Evolutionary conservation across 2,113 vertebrate genomes (phyloP).

Genomic region (Amphiprion ocellaris): DNA sequence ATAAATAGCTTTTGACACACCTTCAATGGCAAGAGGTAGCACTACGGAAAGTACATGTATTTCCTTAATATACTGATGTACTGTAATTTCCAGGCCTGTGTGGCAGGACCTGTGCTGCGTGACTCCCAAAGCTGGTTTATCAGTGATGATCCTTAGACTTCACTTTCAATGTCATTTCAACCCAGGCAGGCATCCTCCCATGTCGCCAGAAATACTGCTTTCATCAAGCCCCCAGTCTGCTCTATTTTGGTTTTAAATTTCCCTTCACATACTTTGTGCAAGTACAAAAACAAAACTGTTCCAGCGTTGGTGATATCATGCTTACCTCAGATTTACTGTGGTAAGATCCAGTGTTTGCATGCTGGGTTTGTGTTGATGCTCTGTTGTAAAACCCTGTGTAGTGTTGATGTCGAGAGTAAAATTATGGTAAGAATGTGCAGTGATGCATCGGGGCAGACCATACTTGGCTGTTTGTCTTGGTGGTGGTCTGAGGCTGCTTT

Average conservation of each 20-base stretch:
- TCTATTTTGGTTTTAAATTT: conserved; percentile 47
- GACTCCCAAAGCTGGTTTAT: conserved; percentile 11
- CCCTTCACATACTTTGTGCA: conserved; percentile 11
- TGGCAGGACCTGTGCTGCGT: conserved; percentile 24
- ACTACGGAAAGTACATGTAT: no score
- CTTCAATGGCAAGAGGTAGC: no score
- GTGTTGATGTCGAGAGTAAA: conserved; percentile 63
- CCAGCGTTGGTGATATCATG: conserved; percentile 5
- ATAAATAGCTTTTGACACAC: no score
- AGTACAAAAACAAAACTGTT: conserved; percentile 54
- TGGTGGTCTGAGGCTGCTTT: conserved; percentile 72
- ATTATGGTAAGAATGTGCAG: conserved; percentile 64
- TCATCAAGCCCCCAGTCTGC: conserved; percentile 44
- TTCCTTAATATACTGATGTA: background rate
- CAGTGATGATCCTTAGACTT: conserved; percentile 30
- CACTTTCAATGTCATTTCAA: conserved; percentile 54
- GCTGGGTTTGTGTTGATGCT: conserved; percentile 44
- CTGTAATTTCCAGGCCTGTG: conserved; percentile 11
- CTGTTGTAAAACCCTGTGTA: conserved; percentile 45
- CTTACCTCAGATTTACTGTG: conserved; percentile 52
- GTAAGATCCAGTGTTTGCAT: conserved; percentile 34
- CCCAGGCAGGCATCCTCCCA: conserved; percentile 36
- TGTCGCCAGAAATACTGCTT: conserved; percentile 47
- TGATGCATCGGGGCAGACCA: conserved; percentile 52
- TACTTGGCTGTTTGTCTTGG: conserved; percentile 63